Evolutionary conservation across 2,888 invertebrate species (phyloP), one percentile per base, ranked within the genome.

Genomic region (Timandra comae): DNA sequence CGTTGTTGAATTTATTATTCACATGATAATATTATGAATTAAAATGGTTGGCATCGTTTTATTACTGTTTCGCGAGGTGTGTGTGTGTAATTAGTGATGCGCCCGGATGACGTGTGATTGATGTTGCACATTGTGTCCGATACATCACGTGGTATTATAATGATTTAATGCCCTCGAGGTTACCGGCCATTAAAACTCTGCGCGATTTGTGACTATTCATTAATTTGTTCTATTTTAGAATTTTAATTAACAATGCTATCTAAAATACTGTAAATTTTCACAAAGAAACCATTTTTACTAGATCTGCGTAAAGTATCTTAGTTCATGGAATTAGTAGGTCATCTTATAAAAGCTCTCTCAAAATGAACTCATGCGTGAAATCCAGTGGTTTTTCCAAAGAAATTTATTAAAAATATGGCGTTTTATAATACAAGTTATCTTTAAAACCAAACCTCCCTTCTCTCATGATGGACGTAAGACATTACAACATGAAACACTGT

Each of bases 1-100:
- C 8, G 13, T 16, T 16, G 3, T 16, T 6, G 16, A 16, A 5
- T 16, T 16, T 49, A 34, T 63, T 56, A 45, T 54, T 64, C 63
- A 59, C 54, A 64, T 66, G 67, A 65, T 74, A 68, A 73, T 78
- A 76, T 78, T 77, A 70, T 71, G 67, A 78, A 76, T 79, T 78
- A 77, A 78, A 80, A 75, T 76, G 61, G 63, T 63, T 64, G 75
- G 74, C 69, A 74, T 66, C 69, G 68, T 70, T 75, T 74, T 74
- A 73, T 70, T 75, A 60, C 53, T 60, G 55, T 63, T 57, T 63
- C 38, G 60, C 54, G 68, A 70, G 65, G 68, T 71, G 68, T 63
- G 60, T 52, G n/a, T 62, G 16, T 58, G 71, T 68, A 76, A 80
- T 78, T 77, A 78, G 72, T 59, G 63, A 61, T 59, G 62, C 55